These are phyloP conservation scores for Gobio occitaniae DNA, from an alignment of 2,797 vertebrate genomes.

Conservation along the genomic window DNA sequence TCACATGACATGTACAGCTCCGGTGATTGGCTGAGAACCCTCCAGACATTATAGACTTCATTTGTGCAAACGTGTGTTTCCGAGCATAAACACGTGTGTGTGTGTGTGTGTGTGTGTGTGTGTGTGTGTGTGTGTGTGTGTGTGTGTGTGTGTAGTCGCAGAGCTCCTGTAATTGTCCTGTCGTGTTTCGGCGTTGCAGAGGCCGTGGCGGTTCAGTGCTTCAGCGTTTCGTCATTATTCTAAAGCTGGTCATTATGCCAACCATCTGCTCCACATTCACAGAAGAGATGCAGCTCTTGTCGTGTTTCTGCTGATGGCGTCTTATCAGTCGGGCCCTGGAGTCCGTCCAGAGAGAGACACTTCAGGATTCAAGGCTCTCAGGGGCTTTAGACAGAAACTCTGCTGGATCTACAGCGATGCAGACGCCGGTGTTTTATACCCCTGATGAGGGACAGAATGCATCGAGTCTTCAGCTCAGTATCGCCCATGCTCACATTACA, in stretches of 20 bases:
- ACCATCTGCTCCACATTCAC: constrained; percentile 64
- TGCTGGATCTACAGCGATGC: constrained; percentile 24
- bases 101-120: background rate
- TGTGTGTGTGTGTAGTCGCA: background rate
- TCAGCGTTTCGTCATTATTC: constrained; percentile 57
- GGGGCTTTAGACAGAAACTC: constrained; percentile 37
- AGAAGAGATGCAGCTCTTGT: constrained; percentile 58
- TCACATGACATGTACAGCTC: background rate
- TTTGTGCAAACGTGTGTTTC: background rate
- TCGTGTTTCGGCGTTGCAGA: constrained; percentile 8
- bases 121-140: too few species aligned
- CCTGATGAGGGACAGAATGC: constrained; percentile 33
- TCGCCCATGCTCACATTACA: constrained; percentile 12
- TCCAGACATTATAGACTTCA: background rate
- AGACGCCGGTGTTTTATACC: constrained; percentile 18
- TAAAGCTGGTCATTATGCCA: constrained; percentile 61
- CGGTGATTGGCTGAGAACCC: background rate
- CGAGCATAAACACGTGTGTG: background rate
- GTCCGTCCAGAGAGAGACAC: constrained; percentile 51
- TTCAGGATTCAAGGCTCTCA: constrained; percentile 45
- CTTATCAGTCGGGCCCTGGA: constrained; percentile 59
- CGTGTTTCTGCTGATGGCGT: constrained; percentile 61
- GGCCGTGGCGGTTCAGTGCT: constrained; percentile 39
- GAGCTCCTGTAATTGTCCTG: constrained; percentile 3
- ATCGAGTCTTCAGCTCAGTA: constrained; percentile 27